Conservation (phyloP, 2,113 vertebrate species). For the Patagioenas fasciata region DNA sequence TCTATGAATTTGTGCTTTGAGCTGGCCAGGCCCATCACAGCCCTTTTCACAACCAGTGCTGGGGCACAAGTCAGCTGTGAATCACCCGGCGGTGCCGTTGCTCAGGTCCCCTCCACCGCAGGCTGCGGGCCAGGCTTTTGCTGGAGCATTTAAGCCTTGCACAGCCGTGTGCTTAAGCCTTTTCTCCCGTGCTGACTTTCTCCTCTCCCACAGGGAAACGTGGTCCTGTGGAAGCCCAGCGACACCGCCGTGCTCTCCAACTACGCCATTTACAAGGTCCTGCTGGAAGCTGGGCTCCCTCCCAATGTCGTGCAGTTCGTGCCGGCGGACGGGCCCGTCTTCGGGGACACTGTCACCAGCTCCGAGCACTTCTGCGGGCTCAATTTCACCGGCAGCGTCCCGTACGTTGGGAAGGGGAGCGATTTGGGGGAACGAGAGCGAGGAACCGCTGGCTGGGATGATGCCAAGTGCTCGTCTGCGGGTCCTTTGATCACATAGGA, state of each 20-base stretch:
- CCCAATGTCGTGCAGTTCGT: conserved; percentile 93
- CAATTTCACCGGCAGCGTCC: conserved; percentile 97
- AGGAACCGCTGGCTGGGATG: neutral
- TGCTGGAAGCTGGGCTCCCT: conserved; percentile 89
- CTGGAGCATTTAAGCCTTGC: rapidly evolving
- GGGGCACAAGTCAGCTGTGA: rapidly evolving
- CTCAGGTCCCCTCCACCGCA: rapidly evolving
- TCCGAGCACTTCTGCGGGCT: conserved; percentile 90
- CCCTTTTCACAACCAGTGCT: rapidly evolving
- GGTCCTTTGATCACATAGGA: rapidly evolving
- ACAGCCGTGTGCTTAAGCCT: rapidly evolving
- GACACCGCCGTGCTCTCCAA: conserved; percentile 91
- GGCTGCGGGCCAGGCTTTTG: rapidly evolving
- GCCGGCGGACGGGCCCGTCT: conserved; percentile 86
- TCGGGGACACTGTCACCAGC: conserved; percentile 86
- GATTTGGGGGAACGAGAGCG: too few relatives aligned
- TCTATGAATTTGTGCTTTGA: neutral
- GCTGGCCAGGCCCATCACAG: rapidly evolving
- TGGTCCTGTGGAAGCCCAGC: conserved; percentile 97
- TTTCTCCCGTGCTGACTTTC: rapidly evolving
- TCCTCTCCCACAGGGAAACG: conserved; percentile 83
- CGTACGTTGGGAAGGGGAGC: conserved; percentile 72
- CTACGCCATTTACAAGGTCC: conserved; percentile 84
- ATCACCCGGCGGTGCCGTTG: rapidly evolving
- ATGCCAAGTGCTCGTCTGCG: rapidly evolving